Evolutionary conservation across 2,888 invertebrate genomes (phyloP), one percentile per base, ranked within the genome.

Genomic region (Dorcus hopei): DNA sequence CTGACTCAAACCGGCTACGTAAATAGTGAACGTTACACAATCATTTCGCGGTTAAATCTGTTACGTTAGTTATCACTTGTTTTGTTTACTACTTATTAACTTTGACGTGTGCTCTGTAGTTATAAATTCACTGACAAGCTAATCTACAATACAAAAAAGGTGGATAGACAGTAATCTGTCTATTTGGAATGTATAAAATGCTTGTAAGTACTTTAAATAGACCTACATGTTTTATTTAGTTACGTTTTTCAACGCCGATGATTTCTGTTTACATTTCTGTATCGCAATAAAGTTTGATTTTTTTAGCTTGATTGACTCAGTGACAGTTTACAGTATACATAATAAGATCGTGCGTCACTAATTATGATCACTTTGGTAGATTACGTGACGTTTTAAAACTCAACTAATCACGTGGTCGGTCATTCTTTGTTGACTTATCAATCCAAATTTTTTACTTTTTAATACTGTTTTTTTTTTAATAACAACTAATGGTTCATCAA

Each of bases 141-240:
- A 45, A 45, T 45, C 23, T 45, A 19, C 26, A 33, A 33, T 33
- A 33, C 26, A 33, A 38, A 19, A 54, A 58, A 40, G 23, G 39
- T 9, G 38, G 43, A 38, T 42, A 59, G 55, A 38, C 55, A 59
- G 53, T 51, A 26, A 11, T 54, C 58, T 58, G 58, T 54, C 53
- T 53, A 59, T 54, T 51, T 52, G 59, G 59, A 52, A 55, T 55
- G 55, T 50, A 52, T 59, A 56, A 50, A 48, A 56, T 59, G 55
- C 55, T 52, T 43, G 59, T 59, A 59, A 59, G 59, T 59, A 59
- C 38, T 48, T 52, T 41, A 33, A 33, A 33, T 33, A 33, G 26
- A 33, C 26, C 26, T 33, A 33, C 5, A 49, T 54, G 38, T 39
- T 52, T 47, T 52, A 43, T 52, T 52, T 57, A 43, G 51, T 56